Evolutionary conservation across 1,140 invertebrate species (phyloP), one percentile per base, ranked within the genome.

Genomic region (Belonocnema kinseyi): DNA sequence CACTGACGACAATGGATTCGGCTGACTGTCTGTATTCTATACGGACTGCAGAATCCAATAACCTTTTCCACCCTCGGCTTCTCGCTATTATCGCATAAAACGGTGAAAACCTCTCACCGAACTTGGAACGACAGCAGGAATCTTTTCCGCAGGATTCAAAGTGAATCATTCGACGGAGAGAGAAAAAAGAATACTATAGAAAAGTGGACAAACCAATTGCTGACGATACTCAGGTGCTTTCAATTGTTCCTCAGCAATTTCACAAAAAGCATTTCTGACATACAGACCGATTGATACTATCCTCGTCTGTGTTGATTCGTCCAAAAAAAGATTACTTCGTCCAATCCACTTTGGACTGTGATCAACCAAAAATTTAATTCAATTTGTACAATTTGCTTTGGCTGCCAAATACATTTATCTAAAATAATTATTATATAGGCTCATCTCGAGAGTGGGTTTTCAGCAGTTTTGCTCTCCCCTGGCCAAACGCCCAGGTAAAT

Each of bases 81-180:
- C 11, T 66, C 58, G 58, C 58, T 19, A 66, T 66, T 66, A 66
- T 66, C 58, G 33, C 58, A 66, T 66, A 66, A 66, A 66, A 66
- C 58, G 58, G 33, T 33, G 58, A 66, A 66, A 66, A 66, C 21
- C 58, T 66, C 58, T 66, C 21, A 11, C 26, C 26, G 58, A 33
- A 66, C 13, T 66, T 26, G 16, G 58, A 33, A 66, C 58, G 33
- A 66, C 58, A 66, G 58, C 21, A 33, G 26, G 33, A 66, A 66
- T 66, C 33, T 26, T 66, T 66, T 66, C 58, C 58, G 58, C 21
- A 66, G 26, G 58, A 66, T 66, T 66, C 58, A 66, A 66, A 66
- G 53, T 54, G 53, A 54, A 54, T 54, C 53, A 54, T 54, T 33
- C 17, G 53, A 54, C 53, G 53, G 10, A 17, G 11, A 54, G 53